Conservation (phyloP, 2,888 invertebrate species). For the Alitta virens region DNA sequence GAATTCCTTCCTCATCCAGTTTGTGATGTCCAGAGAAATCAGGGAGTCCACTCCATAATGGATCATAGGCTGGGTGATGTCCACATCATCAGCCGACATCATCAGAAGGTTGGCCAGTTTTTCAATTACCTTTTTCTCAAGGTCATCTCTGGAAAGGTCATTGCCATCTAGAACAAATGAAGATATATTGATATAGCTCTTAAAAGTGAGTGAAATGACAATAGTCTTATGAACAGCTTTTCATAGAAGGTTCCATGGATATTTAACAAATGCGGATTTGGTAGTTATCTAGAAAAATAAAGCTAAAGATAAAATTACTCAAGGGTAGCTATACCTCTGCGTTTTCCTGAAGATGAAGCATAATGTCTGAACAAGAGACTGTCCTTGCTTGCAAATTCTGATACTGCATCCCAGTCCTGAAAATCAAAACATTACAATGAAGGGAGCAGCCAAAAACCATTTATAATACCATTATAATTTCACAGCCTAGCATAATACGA, state of each 20-base stretch:
- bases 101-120: constrained; percentile 4
- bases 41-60: constrained; percentile 10
- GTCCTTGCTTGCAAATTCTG: neutral
- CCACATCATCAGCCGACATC: constrained; percentile 9
- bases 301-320: too few relatives aligned
- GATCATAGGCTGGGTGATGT: constrained; percentile 3
- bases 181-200: too few relatives aligned
- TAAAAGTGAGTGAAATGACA: too few relatives aligned
- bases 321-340: neutral
- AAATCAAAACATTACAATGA: neutral
- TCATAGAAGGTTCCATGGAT: too few relatives aligned
- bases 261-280: too few relatives aligned
- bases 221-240: too few relatives aligned
- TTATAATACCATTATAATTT: too few relatives aligned
- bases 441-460: too few relatives aligned
- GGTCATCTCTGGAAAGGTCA: constrained; percentile 5
- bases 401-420: constrained; percentile 5
- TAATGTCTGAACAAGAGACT: neutral
- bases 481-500: too few relatives aligned
- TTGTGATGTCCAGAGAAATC: constrained; percentile 10
- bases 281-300: too few relatives aligned
- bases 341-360: constrained; percentile 1
- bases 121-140: neutral
- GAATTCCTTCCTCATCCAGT: constrained; percentile 15
- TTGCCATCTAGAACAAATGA: neutral